phyloP scores from a whole-genome alignment of 2,888 invertebrate genomes.

The Sisyra terminalis region DNA sequence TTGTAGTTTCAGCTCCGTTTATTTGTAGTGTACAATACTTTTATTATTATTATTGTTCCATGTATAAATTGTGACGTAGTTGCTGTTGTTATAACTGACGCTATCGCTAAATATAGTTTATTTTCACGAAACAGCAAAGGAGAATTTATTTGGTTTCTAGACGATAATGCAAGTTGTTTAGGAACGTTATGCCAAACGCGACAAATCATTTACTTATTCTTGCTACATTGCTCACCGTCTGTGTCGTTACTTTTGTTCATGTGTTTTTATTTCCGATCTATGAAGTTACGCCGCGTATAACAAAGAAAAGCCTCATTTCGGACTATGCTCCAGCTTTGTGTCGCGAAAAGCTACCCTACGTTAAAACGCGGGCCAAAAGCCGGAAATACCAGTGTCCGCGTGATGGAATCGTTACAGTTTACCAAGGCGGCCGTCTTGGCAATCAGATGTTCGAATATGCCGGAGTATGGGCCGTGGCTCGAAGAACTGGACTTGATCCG shows the following conservation, averaged over 20 bases:
- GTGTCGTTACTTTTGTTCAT: slow-evolving; percentile 39
- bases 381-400: slow-evolving; percentile 22
- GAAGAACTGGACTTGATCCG: slow-evolving; percentile 29
- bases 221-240: slow-evolving; percentile 36
- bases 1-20: neutral
- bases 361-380: slow-evolving; percentile 19
- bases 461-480: slow-evolving; percentile 30
- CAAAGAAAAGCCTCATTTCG: slow-evolving; percentile 27
- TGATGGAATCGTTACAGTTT: slow-evolving; percentile 29
- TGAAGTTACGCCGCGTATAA: slow-evolving; percentile 24
- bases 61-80: neutral
- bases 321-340: slow-evolving; percentile 37
- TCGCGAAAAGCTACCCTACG: slow-evolving; percentile 27
- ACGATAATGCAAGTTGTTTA: neutral
- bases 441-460: slow-evolving; percentile 36
- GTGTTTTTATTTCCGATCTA: slow-evolving; percentile 41
- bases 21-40: neutral
- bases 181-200: slow-evolving; percentile 31
- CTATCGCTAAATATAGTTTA: neutral
- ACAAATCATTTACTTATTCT: slow-evolving; percentile 39
- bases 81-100: neutral
- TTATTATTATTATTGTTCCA: neutral
- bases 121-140: neutral
- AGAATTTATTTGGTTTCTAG: neutral
- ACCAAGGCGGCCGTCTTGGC: slow-evolving; percentile 27